phyloP scores from a whole-genome alignment of 1,140 invertebrate species.

The Akabosia matsudoensis region DNA sequence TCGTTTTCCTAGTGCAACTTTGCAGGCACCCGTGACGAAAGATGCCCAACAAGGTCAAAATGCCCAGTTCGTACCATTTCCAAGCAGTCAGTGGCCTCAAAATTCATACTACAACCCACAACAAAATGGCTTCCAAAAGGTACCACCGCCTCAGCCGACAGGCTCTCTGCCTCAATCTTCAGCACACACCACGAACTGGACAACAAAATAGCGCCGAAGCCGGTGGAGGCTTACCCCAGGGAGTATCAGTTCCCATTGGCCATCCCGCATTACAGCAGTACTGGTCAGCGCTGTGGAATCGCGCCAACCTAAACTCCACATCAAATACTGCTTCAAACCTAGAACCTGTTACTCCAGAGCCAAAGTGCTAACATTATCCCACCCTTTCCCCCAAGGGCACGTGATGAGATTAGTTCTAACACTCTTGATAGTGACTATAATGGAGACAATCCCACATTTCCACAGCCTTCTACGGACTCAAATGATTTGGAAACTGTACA shows the following conservation, averaged over 20 bases:
- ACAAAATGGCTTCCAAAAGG: too few species aligned
- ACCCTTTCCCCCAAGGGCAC: neutral
- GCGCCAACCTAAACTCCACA: neutral
- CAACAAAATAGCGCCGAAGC: too few species aligned
- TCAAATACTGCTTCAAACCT: neutral
- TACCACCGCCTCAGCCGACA: too few species aligned
- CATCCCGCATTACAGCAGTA: neutral
- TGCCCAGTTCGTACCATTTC: neutral
- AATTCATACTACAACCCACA: neutral
- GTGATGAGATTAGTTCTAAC: too few species aligned
- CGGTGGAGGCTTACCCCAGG: too few species aligned
- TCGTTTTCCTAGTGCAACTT: neutral
- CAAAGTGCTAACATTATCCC: neutral
- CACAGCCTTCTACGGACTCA: neutral
- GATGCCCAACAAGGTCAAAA: neutral
- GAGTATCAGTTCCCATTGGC: too few species aligned
- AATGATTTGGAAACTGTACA: slow-evolving; percentile 8
- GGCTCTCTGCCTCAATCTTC: too few species aligned
- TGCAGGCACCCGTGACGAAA: neutral
- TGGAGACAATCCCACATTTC: neutral
- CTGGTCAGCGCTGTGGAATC: neutral
- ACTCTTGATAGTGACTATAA: neutral
- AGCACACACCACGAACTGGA: too few species aligned
- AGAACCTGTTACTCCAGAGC: neutral
- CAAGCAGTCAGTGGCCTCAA: neutral